A percentile compares a stretch with the other conserved stretches of the same genome.
These are phyloP conservation scores for Eumacrocentrus americanus DNA, from an alignment of 2,888 invertebrate species.

Conservation along the genomic window DNA sequence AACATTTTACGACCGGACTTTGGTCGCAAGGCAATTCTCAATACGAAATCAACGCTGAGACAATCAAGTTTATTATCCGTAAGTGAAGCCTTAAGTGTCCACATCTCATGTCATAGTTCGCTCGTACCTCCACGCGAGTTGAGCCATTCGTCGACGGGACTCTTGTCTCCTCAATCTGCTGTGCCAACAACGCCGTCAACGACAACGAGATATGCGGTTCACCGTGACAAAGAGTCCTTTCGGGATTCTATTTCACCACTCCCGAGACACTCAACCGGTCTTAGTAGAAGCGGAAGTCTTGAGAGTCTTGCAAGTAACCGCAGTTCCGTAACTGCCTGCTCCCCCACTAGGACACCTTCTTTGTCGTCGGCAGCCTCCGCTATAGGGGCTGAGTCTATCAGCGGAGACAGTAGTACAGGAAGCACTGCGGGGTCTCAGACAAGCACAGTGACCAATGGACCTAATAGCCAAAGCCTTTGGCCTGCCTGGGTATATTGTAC, in stretches of 20 bases:
- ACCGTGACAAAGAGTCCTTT: conserved; percentile 43
- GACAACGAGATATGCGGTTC: conserved; percentile 23
- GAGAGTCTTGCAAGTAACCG: conserved; percentile 57
- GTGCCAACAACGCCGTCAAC: not conserved
- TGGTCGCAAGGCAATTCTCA: conserved; percentile 74
- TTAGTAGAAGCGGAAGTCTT: conserved; percentile 58
- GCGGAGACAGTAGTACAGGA: conserved; percentile 50
- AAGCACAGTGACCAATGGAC: conserved; percentile 21
- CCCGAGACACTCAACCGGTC: conserved; percentile 42
- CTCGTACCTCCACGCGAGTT: conserved; percentile 48
- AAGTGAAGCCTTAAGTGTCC: conserved; percentile 37
- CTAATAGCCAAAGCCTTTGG: conserved; percentile 69
- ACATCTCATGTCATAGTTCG: conserved; percentile 38
- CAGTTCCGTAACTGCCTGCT: conserved; percentile 56
- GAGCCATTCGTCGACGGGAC: conserved; percentile 43
- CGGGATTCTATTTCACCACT: conserved; percentile 50
- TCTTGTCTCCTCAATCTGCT: conserved; percentile 46
- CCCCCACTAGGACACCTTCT: conserved; percentile 54
- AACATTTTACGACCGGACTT: conserved; percentile 88
- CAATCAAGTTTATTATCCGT: conserved; percentile 44
- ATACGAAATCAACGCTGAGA: conserved; percentile 63
- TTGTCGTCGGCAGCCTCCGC: conserved; percentile 51
- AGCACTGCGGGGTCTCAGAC: conserved; percentile 38
- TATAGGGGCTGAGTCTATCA: conserved; percentile 47
- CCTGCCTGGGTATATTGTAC: conserved; percentile 99